phyloP scores from a whole-genome alignment of 2,888 invertebrate species.

The Itoplectis maculator region DNA sequence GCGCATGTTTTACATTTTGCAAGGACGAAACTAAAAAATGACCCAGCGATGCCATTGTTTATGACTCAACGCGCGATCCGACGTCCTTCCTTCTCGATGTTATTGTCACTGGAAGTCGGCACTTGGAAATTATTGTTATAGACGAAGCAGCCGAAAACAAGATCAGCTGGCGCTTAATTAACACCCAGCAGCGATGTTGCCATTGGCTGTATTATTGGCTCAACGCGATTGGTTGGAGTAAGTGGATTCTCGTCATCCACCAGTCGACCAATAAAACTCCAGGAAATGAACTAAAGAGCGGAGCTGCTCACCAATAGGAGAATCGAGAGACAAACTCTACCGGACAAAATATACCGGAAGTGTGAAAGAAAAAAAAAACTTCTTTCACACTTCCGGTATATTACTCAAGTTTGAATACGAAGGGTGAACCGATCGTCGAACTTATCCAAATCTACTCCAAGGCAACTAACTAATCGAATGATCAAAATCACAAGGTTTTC shows the following conservation, averaged over 20 bases:
- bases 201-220: too few relatives aligned
- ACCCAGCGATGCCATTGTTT: slow-evolving; percentile 60
- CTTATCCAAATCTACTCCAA: neutral
- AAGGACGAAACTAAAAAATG: slow-evolving; percentile 53
- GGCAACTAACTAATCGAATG: neutral
- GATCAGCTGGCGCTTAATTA: slow-evolving; percentile 10
- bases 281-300: too few relatives aligned
- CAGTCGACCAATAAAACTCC: too few relatives aligned
- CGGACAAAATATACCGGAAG: too few relatives aligned
- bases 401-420: too few relatives aligned
- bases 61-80: neutral
- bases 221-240: too few relatives aligned
- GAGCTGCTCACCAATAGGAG: too few relatives aligned
- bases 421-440: neutral
- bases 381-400: too few relatives aligned
- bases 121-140: neutral
- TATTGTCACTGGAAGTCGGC: neutral
- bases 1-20: slow-evolving; percentile 48
- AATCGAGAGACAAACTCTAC: too few relatives aligned
- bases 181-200: too few relatives aligned
- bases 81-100: neutral
- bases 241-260: too few relatives aligned
- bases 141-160: neutral
- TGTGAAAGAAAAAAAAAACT: too few relatives aligned
- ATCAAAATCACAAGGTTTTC: slow-evolving; percentile 1